phyloP scores from a whole-genome alignment of 1,140 invertebrate species.

The Ladona fulva region DNA sequence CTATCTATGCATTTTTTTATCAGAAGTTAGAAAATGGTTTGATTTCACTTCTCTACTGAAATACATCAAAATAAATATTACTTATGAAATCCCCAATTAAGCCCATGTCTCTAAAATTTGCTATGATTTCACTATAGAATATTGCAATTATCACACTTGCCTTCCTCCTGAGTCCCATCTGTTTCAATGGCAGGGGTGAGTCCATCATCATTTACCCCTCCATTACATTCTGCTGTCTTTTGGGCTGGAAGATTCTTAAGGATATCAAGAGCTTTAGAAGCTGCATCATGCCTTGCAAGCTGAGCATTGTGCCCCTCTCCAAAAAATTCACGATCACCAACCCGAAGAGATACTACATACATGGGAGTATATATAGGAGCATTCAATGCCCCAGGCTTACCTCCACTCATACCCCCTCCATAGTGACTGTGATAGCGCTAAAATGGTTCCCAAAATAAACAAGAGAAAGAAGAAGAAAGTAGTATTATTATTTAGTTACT shows the following conservation, averaged over 20 bases:
- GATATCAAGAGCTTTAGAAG: conserved; percentile 64
- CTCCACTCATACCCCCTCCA: conserved; percentile 6
- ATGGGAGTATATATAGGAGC: neutral
- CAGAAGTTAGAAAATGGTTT: too few relatives aligned
- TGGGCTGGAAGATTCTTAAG: conserved; percentile 41
- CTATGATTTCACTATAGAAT: neutral
- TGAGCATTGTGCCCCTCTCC: conserved; percentile 79
- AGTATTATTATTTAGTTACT: too few relatives aligned
- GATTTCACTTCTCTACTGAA: too few relatives aligned
- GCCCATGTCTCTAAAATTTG: too few relatives aligned
- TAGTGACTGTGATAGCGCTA: conserved; percentile 20
- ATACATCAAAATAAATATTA: too few relatives aligned
- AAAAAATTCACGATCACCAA: conserved; percentile 76
- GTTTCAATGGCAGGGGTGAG: conserved; percentile 19
- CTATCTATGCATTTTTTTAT: too few relatives aligned
- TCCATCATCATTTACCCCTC: neutral
- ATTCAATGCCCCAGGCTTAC: conserved; percentile 8
- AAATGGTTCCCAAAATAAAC: neutral
- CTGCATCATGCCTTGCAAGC: conserved; percentile 83
- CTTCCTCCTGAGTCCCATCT: conserved; percentile 18
- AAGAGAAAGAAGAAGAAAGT: too few relatives aligned
- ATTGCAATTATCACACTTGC: neutral
- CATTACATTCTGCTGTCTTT: conserved; percentile 25
- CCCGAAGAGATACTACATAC: conserved; percentile 47
- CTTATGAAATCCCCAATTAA: too few relatives aligned